Evolutionary conservation across 2,888 invertebrate genomes (phyloP), one percentile per base, ranked within the genome.

Genomic region (Phortica okadai): DNA sequence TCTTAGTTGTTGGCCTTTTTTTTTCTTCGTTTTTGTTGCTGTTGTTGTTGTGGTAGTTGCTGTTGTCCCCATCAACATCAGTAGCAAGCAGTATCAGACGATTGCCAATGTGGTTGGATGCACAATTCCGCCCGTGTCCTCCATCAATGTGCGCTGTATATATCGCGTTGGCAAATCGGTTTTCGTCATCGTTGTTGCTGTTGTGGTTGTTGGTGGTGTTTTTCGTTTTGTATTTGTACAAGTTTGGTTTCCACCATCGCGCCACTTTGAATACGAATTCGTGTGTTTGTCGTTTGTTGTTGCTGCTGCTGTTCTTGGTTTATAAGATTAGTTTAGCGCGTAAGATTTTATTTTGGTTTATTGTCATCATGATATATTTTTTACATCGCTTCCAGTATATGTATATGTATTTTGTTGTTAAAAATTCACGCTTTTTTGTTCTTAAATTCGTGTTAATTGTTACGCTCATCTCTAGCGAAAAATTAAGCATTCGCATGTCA

Each of bases 1-100:
- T 67, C 67, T 6, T 67, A 33, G 33, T 33, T 33, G 33, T 33
- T 81, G 79, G 84, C 78, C 80, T 80, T 78, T 50, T 78, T 50
- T 73, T 76, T 58, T 69, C 16, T 14, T 66, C 6, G 75, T 79
- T 25, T 69, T 75, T 72, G 75, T 77, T 85, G 87, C 86, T 81
- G 84, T 77, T 82, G 85, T 87, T 50, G 50, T 14, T 50, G 25
- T 62, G n/a, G 62, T 56, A 11, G 33, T 72, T 72, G 54, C 21
- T n/a, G 70, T 72, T 14, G 41, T 72, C 54, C 8, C 21, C 70
- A 72, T 72, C 70, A 25, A 44, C 50, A 72, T 54, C 70, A 56
- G 54, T 45, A 72, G 56, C 33, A 54, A 59, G 33, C 66, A 41
- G 66, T 11, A 66, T 42, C 66, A 42, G 42, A 14, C 70, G 42